Evolutionary conservation across 2,888 invertebrate species (phyloP), one percentile per base, ranked within the genome.

Genomic region (Apocheima hispidaria): DNA sequence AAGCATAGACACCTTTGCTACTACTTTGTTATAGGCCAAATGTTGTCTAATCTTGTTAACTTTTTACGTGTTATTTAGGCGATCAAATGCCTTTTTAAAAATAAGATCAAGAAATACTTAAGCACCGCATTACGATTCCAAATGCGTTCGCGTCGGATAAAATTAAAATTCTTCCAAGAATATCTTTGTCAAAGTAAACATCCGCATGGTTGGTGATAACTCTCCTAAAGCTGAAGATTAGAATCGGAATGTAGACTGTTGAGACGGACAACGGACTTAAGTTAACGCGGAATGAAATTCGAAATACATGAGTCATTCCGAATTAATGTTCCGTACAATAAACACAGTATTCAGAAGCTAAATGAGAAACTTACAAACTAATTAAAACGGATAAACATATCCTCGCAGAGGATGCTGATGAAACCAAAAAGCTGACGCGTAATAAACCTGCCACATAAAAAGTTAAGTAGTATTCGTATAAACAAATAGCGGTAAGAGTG

Each of bases 391-490:
- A 65, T 63, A 63, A 66, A 56, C 61, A 60, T 52, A 54, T 38
- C 51, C 50, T 55, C 43, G 33, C 53, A 53, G 49, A 57, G 58
- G 51, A 60, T 63, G 43, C 64, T 59, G 53, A 38, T 59, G 59
- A 54, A 63, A 62, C 52, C 63, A 58, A 66, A 69, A 67, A 41
- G 68, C 62, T 60, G n/a, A n/a, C n/a, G n/a, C n/a, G n/a, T 68
- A 69, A 79, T 80, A 73, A 77, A 80, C 55, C 73, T 75, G 75
- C 69, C 75, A 72, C 73, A 72, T 75, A 72, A 73, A 74, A 64
- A 71, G 68, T 66, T 67, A 66, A 69, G 59, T 38, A 60, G 65
- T 68, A 60, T 46, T 66, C 63, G 60, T 64, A 63, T 81, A 78
- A 79, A 77, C 75, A 77, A 69, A 64, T 55, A 26, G 52, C 66